phyloP scores from a whole-genome alignment of 1,140 invertebrate species.

The Eumeta japonica region DNA sequence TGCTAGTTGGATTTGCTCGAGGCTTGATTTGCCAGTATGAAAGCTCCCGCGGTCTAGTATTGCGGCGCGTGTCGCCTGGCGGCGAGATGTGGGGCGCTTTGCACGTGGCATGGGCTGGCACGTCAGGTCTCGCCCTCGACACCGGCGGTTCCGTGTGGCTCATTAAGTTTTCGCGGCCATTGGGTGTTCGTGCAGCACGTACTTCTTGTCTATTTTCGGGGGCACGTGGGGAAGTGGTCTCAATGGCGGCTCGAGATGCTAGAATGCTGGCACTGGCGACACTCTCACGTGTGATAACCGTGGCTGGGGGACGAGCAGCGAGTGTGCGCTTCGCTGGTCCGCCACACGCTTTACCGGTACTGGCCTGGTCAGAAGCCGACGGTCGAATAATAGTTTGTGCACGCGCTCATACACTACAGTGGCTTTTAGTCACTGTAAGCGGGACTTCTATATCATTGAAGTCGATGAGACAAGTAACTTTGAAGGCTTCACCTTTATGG shows the following conservation, averaged over 20 bases:
- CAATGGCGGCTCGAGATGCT: conserved; percentile 39
- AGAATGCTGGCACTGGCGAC: conserved; percentile 87
- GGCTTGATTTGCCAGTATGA: conserved; percentile 86
- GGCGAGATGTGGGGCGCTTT: conserved; percentile 84
- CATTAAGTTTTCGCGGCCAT: conserved; percentile 83
- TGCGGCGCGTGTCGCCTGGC: conserved; percentile 83
- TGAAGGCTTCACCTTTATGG: conserved; percentile 81
- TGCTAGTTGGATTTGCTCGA: conserved; percentile 84
- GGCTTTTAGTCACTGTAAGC: conserved; percentile 59
- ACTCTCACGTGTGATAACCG: conserved; percentile 86
- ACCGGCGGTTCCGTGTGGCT: conserved; percentile 98
- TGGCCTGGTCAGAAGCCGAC: conserved; percentile 71
- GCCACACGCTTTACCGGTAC: conserved; percentile 74
- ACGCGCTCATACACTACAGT: conserved; percentile 32
- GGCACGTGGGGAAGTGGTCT: conserved; percentile 82
- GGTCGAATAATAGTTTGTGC: conserved; percentile 36
- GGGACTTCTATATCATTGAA: conserved; percentile 80
- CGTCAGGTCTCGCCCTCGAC: conserved; percentile 76
- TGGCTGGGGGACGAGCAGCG: conserved; percentile 61
- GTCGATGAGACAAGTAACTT: conserved; percentile 67
- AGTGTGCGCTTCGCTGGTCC: conserved; percentile 53
- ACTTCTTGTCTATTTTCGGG: conserved; percentile 90
- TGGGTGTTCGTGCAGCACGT: conserved; percentile 85
- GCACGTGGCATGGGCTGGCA: conserved; percentile 73
- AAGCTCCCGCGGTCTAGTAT: conserved; percentile 71